These are phyloP conservation scores for Buathra laborator DNA, from an alignment of 2,888 invertebrate genomes.

Conservation along the genomic window DNA sequence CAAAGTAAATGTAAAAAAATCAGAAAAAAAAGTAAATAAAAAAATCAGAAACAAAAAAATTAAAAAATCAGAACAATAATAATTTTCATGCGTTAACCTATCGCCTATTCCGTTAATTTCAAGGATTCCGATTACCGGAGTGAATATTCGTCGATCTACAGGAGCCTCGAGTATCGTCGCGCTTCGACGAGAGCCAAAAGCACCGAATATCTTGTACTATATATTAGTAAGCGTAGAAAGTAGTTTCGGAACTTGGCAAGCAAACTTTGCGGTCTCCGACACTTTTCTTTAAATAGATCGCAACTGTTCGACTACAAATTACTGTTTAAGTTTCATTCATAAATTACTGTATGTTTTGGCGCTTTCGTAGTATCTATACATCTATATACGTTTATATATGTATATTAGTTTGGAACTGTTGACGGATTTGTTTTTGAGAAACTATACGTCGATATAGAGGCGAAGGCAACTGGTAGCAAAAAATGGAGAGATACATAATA, in stretches of 20 bases:
- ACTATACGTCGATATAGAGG: background rate
- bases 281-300: constrained; percentile 10
- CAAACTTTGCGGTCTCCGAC: background rate
- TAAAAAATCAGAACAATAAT: too few species aligned
- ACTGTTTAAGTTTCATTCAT: too few species aligned
- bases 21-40: too few species aligned
- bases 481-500: too few species aligned
- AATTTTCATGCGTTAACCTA: too few species aligned
- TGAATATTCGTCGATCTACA: background rate
- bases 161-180: background rate
- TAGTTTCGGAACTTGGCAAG: constrained; percentile 5
- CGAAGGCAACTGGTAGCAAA: background rate
- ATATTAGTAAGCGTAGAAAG: background rate
- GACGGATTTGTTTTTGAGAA: constrained; percentile 1
- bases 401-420: constrained; percentile 15
- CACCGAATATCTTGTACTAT: background rate
- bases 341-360: too few species aligned
- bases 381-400: background rate
- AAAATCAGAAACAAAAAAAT: too few species aligned
- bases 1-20: too few species aligned
- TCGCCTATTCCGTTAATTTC: too few species aligned
- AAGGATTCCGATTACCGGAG: background rate
- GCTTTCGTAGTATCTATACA: too few species aligned
- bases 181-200: constrained; percentile 7
- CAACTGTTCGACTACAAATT: background rate